A percentile compares a stretch with the other conserved stretches of the same genome.
These are phyloP conservation scores for Rapana venosa DNA, from an alignment of 2,888 invertebrate genomes.

Conservation along the genomic window DNA sequence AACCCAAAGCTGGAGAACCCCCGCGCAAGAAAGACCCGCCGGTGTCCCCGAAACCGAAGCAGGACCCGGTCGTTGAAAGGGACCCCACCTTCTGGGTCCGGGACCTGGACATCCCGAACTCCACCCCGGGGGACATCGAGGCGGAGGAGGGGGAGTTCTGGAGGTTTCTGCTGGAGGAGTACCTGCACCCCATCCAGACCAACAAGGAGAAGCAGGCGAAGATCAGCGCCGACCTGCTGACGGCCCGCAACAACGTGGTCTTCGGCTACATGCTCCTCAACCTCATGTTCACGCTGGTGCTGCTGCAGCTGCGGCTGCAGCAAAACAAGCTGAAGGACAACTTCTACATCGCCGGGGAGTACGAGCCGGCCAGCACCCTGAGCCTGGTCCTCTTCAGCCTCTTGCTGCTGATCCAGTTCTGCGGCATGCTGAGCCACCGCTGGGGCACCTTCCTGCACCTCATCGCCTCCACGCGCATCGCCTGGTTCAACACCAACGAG, in stretches of 20 bases:
- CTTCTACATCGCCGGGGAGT: slow-evolving; percentile 65
- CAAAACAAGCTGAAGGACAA: slow-evolving; percentile 83
- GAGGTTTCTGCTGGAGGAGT: slow-evolving; percentile 94
- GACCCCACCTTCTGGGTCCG: slow-evolving; percentile 46
- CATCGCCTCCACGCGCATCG: slow-evolving; percentile 88
- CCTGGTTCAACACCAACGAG: slow-evolving; percentile 41
- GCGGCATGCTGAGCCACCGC: slow-evolving; percentile 98
- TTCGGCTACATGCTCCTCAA: slow-evolving; percentile 89
- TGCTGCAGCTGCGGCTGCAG: slow-evolving; percentile 87
- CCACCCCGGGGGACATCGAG: slow-evolving; percentile 89
- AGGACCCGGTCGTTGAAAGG: slow-evolving; percentile 29
- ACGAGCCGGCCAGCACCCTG: slow-evolving; percentile 85
- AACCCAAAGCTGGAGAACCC: background rate
- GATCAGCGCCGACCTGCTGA: slow-evolving; percentile 56
- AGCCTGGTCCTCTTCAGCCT: slow-evolving; percentile 98
- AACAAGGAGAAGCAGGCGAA: slow-evolving; percentile 55
- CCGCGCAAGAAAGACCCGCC: background rate
- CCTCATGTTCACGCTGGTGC: slow-evolving; percentile 97
- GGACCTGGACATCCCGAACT: slow-evolving; percentile 84
- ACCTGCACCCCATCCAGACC: slow-evolving; percentile 85
- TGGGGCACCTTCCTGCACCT: slow-evolving; percentile 98
- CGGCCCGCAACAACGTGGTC: slow-evolving; percentile 62
- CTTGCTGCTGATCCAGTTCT: slow-evolving; percentile 95
- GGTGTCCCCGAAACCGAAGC: background rate
- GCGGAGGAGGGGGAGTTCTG: slow-evolving; percentile 93